A percentile compares a stretch with the other conserved stretches of the same genome.
Conservation (phyloP, 2,797 vertebrate species). For the Cyclopterus lumpus region DNA sequence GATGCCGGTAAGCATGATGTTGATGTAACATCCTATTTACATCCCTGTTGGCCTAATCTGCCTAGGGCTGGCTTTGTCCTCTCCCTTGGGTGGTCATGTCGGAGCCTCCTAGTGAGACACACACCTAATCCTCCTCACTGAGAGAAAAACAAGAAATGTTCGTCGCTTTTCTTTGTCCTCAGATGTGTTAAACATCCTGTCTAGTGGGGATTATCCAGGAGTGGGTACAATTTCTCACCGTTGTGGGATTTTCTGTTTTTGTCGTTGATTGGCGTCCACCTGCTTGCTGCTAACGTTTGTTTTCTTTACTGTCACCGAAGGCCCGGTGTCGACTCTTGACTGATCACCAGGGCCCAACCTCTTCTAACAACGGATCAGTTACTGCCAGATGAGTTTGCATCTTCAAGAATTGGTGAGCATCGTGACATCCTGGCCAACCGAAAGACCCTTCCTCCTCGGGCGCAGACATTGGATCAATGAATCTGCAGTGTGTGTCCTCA, state of each 20-base stretch:
- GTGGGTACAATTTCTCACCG: background rate
- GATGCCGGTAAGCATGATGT: slow-evolving; percentile 60
- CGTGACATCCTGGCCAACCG: background rate
- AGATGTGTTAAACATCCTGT: background rate
- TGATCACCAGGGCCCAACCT: slow-evolving; percentile 18
- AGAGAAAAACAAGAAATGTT: slow-evolving; percentile 33
- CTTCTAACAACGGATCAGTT: slow-evolving; percentile 36
- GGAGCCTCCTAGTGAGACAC: slow-evolving; percentile 47
- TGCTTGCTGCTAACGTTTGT: background rate
- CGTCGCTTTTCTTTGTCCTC: background rate
- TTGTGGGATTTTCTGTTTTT: background rate
- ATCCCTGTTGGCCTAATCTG: slow-evolving; percentile 74
- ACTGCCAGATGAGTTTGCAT: slow-evolving; percentile 54
- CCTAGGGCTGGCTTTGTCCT: slow-evolving; percentile 70
- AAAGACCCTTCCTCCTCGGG: slow-evolving; percentile 5
- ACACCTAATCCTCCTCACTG: slow-evolving; percentile 54
- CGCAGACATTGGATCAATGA: slow-evolving; percentile 25
- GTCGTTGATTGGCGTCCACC: background rate
- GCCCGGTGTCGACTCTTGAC: slow-evolving; percentile 1
- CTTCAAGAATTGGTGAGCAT: slow-evolving; percentile 16
- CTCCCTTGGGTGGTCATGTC: slow-evolving; percentile 56
- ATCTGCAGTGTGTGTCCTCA: background rate
- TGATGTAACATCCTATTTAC: slow-evolving; percentile 80
- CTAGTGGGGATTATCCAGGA: background rate
- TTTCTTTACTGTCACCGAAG: slow-evolving; percentile 25